Evolutionary conservation across 2,888 invertebrate genomes (phyloP).

Genomic region (Rhamphomyia laevipes): DNA sequence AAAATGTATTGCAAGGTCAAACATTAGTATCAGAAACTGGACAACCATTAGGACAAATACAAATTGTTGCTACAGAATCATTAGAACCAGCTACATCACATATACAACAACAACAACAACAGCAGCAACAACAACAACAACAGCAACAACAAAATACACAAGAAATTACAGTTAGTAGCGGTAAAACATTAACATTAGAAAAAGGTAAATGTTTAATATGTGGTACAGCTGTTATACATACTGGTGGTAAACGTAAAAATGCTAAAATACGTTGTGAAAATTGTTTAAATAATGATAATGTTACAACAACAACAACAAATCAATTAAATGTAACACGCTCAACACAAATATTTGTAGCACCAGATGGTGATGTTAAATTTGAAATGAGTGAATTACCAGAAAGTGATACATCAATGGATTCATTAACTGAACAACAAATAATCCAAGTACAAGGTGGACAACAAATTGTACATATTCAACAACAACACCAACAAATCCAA

Average conservation of each 20-base stretch:
- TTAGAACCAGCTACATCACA: conserved; percentile 24
- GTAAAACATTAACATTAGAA: conserved; percentile 43
- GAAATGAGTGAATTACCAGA: conserved; percentile 41
- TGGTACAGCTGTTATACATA: conserved; percentile 44
- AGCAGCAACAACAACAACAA: conserved; percentile 16
- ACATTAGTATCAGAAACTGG: conserved; percentile 36
- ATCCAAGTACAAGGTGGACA: conserved; percentile 32
- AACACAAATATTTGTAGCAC: conserved; percentile 51
- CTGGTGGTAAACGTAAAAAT: conserved; percentile 44
- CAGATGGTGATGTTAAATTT: conserved; percentile 50
- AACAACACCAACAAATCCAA: conserved; percentile 3
- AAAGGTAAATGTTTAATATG: conserved; percentile 49
- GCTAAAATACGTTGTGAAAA: conserved; percentile 51
- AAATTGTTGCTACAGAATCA: conserved; percentile 46
- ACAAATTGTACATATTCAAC: conserved; percentile 23
- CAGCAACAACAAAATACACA: conserved; percentile 17
- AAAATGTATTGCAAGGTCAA: conserved; percentile 33
- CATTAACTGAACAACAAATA: conserved; percentile 39
- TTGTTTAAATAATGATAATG: conserved; percentile 48
- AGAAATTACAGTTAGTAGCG: conserved; percentile 31
- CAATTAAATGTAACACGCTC: background rate
- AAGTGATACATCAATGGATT: conserved; percentile 27
- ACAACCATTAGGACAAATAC: conserved; percentile 42
- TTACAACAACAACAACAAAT: conserved; percentile 13
- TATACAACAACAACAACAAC: conserved; percentile 21